Conservation (phyloP, 2,797 vertebrate genomes). For the Platyrinchus mystaceus region DNA sequence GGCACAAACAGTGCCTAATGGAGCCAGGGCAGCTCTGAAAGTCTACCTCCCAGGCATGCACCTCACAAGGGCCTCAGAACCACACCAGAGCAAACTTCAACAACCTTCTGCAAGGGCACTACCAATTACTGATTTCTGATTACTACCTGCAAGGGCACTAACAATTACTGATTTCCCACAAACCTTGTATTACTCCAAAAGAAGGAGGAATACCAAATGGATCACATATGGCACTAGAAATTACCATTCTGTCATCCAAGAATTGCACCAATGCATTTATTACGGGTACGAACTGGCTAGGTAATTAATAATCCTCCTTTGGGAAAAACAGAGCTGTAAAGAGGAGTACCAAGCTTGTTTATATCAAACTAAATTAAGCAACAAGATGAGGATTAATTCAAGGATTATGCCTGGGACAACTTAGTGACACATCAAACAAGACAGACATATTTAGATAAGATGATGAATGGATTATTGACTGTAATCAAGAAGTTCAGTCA, state of each 20-base stretch:
- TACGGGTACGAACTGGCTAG: not conserved
- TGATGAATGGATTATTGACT: conserved; percentile 7
- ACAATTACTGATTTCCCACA: not conserved
- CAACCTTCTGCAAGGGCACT: not conserved
- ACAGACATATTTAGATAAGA: not conserved
- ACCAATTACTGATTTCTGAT: not conserved
- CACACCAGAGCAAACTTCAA: not conserved
- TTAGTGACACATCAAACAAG: not conserved
- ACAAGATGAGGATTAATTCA: not conserved
- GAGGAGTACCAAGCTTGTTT: not conserved
- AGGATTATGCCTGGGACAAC: not conserved
- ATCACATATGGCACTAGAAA: not conserved
- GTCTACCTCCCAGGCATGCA: not conserved
- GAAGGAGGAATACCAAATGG: not conserved
- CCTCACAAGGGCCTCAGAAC: not conserved
- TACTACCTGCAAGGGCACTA: not conserved
- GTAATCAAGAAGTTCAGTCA: conserved; percentile 7
- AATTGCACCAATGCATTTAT: not conserved
- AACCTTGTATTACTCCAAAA: not conserved
- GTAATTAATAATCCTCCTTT: not conserved
- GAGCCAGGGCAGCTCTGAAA: not conserved
- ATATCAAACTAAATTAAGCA: not conserved
- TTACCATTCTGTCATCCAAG: not conserved
- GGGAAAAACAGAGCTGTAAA: not conserved
- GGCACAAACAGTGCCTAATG: not conserved